Base-by-base conservation (phyloP, 2,113 vertebrate genomes). In the Eulacestoma nigropectus region DNA sequence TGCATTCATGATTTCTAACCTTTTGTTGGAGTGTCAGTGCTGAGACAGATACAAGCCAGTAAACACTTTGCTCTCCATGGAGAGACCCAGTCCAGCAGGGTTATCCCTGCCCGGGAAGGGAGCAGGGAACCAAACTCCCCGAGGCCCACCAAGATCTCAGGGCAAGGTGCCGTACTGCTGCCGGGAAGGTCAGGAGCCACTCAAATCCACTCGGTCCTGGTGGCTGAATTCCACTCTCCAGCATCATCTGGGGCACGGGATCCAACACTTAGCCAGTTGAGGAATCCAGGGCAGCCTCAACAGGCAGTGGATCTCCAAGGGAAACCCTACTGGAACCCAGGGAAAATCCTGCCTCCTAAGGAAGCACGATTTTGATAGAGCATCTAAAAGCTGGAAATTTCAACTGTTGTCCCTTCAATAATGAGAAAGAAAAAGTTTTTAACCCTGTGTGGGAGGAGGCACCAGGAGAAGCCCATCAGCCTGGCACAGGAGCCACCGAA, bases 1-100 rank as follows among this genome's bases (percentile, higher is more conserved):
- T 37, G 75, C 94, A 98, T 98, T 98, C 98, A 98, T 96, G 79
- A 65, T 84, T 84, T 41, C 68, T 96, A 98, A 97, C 94, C 97
- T 97, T 97, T 97, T 95, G 94, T 97, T 90, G 87, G 69, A 78
- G 89, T 94, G 97, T 97, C 95, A 96, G 90, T 63, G 89, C 95
- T 55, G 42, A 94, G 95, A 96, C 80, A 92, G 96, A 96, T 81
- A 96, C 78, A 97, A 96, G 95, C 88, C 94, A 89, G 92, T 97
- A 98, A 97, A 97, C 97, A 97, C 88, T 75, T 96, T 89, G 93
- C 97, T 97, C 55, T 75, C 91, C 88, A 90, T 47, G 75, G 89
- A 90, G 72, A 90, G 91, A 87, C 37, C 60, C 56, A 82, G 74
- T 53, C 57, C 59, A 89, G 79, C 0, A 0, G 91, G 46, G 94